Evolutionary conservation across 2,113 vertebrate species (phyloP).

Genomic region (Arizona elegans): DNA sequence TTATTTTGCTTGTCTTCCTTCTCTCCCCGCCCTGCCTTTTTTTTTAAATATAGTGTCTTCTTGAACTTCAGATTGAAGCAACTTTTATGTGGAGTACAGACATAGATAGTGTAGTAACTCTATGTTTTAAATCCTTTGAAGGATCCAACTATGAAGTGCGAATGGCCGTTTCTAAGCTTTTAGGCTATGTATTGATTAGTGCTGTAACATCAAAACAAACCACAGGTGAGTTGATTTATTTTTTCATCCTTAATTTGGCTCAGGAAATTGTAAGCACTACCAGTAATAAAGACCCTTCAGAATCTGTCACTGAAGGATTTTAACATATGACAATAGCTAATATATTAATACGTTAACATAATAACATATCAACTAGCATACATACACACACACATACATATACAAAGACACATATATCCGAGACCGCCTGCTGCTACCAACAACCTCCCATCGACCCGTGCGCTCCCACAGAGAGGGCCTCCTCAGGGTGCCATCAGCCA

Average conservation of each 20-base stretch:
- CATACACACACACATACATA: not conserved
- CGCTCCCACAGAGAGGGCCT: too few relatives aligned
- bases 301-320: not conserved
- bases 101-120: slow-evolving; percentile 84
- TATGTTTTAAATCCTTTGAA: slow-evolving; percentile 93
- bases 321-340: not conserved
- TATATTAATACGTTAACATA: not conserved
- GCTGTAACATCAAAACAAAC: slow-evolving; percentile 74
- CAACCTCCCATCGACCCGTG: too few relatives aligned
- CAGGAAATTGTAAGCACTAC: not conserved
- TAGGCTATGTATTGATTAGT: slow-evolving; percentile 85
- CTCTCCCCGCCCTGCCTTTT: not conserved
- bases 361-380: not conserved
- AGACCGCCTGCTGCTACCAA: too few relatives aligned
- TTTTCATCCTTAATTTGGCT: not conserved
- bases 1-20: not conserved
- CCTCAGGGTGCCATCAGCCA: too few relatives aligned
- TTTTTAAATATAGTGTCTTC: slow-evolving; percentile 78
- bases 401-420: not conserved
- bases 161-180: slow-evolving; percentile 81
- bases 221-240: slow-evolving; percentile 68
- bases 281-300: not conserved
- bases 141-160: slow-evolving; percentile 87
- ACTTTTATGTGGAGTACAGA: slow-evolving; percentile 88
- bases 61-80: slow-evolving; percentile 92